These are phyloP conservation scores for Varecia variegata DNA, from an alignment of 2,797 vertebrate genomes.

Conservation along the genomic window DNA sequence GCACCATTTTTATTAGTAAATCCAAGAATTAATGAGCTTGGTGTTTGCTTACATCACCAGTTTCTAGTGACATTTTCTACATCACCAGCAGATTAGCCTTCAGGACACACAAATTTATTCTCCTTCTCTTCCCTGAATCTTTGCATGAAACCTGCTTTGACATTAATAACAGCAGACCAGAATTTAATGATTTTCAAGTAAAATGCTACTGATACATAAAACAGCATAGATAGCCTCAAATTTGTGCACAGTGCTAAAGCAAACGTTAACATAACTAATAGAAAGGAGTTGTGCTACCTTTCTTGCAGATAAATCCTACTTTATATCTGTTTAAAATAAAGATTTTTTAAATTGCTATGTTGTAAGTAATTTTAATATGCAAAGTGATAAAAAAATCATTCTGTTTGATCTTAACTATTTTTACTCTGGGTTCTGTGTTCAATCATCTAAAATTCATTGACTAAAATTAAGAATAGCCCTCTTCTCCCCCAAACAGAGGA, in stretches of 20 bases:
- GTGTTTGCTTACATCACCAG: background rate
- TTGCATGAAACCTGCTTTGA: background rate
- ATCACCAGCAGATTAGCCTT: conserved; percentile 1
- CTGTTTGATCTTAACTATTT: conserved; percentile 27
- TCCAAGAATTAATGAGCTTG: conserved; percentile 33
- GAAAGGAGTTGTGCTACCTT: background rate
- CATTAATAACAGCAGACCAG: background rate
- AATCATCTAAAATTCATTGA: conserved; percentile 16
- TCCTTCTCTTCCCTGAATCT: background rate
- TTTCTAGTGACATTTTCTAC: background rate
- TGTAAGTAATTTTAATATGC: background rate
- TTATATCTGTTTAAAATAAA: conserved; percentile 34
- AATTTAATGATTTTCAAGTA: conserved; percentile 6
- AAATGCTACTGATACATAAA: conserved; percentile 21
- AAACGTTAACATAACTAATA: conserved; percentile 17
- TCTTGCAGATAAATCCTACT: conserved; percentile 24
- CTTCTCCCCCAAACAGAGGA: background rate
- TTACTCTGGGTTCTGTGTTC: conserved; percentile 17
- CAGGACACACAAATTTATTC: background rate
- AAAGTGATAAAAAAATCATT: background rate
- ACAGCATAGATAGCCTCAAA: background rate
- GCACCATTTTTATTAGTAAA: conserved; percentile 41
- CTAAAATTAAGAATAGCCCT: background rate
- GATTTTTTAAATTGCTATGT: conserved; percentile 5
- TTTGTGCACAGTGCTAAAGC: background rate